Evolutionary conservation across 2,888 invertebrate genomes (phyloP).

Genomic region (Amphimallon solstitiale): DNA sequence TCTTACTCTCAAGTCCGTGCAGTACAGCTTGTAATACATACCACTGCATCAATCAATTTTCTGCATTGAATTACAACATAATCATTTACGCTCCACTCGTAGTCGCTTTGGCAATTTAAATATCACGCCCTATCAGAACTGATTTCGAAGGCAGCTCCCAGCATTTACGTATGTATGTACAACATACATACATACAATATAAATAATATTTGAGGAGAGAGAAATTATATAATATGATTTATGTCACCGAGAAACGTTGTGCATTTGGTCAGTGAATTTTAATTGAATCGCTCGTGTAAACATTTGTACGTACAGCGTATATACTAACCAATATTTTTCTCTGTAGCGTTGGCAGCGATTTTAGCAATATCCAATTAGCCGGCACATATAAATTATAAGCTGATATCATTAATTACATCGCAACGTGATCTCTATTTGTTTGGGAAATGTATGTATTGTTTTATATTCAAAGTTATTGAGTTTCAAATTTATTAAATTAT

Average conservation of each 20-base stretch:
- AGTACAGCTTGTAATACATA: no score
- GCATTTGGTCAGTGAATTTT: constrained; percentile 28
- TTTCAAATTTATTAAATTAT: constrained; percentile 32
- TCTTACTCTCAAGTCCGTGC: no score
- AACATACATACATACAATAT: no score
- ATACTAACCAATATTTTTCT: not conserved
- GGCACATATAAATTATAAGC: constrained; percentile 39
- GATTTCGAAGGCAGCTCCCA: no score
- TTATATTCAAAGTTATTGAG: constrained; percentile 24
- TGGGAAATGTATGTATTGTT: constrained; percentile 31
- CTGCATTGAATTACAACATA: no score
- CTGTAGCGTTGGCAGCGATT: constrained; percentile 22
- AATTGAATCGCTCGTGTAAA: constrained; percentile 32
- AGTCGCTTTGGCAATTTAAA: no score
- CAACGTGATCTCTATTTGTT: constrained; percentile 28
- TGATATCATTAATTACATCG: constrained; percentile 38
- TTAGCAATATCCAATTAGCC: constrained; percentile 39
- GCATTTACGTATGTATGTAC: no score
- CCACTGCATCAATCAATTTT: no score
- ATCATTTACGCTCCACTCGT: no score
- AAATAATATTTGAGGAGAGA: constrained; percentile 21
- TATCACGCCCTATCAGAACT: no score
- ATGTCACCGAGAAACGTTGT: constrained; percentile 17
- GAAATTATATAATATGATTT: constrained; percentile 25
- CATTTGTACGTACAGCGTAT: constrained; percentile 16